Base-by-base conservation (phyloP, 2,113 vertebrate genomes). In the Dunckerocampus dactyliophorus region DNA sequence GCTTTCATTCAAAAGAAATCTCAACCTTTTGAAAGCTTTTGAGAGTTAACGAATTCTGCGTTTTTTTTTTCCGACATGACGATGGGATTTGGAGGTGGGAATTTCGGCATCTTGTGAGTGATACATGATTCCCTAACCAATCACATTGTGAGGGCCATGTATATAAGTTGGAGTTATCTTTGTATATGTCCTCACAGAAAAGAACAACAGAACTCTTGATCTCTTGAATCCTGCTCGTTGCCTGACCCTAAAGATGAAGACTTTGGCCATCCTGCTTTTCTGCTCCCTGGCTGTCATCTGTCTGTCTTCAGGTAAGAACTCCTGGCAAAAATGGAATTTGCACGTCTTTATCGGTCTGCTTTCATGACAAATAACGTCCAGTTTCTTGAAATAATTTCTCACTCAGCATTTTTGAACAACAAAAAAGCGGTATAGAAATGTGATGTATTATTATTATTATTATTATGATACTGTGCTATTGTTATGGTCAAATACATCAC, bases 191-290 rank as follows among this genome's bases (percentile, higher is more conserved):
- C 67, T 62, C 21, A 28, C 47, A 63, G 47, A 42, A 47, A 60
- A 45, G 51, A 52, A 55, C 21, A 20, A 56, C 31, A n/a, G 17
- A 64, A 62, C 45, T 43, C 37, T 59, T n/a, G 1, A 66, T 34
- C 34, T 70, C 52, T 70, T 59, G 3, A 50, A 51, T 62, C 55
- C 54, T 3, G 34, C 37, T 71, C 62, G 17, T 48, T 62, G 62
- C 65, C 60, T 63, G 34, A 65, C 63, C 20, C 49, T 71, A 71
- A 79, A 78, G 71, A 90, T 89, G 89, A 90, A 87, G 82, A 77
- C 72, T 20, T 20, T 88, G 63, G 54, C 45, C 21, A 3, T 88
- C 66, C 64, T 86, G 62, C 54, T 80, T 51, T 71, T 88, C 39
- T 82, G 71, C 71, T 77, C 76, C 46, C 55, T 87, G 64, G 75